A percentile compares a stretch with the other conserved stretches of the same genome.
These are phyloP conservation scores for Gortyna flavago DNA, from an alignment of 2,888 invertebrate genomes.

Conservation along the genomic window DNA sequence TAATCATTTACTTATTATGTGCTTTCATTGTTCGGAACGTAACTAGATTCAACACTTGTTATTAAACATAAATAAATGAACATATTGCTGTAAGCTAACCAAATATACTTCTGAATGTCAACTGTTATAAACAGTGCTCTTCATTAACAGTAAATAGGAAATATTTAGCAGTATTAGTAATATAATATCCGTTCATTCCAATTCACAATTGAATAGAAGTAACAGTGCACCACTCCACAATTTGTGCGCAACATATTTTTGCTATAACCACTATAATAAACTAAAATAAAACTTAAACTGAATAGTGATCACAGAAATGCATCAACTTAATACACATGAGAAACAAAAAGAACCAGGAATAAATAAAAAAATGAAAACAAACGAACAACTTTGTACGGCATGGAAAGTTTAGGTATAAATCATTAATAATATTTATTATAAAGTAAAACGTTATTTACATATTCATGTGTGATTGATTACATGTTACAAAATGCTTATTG, in stretches of 20 bases:
- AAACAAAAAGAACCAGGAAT: slow-evolving; percentile 75
- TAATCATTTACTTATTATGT: slow-evolving; percentile 24
- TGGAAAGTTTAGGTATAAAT: slow-evolving; percentile 64
- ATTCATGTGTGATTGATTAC: slow-evolving; percentile 73
- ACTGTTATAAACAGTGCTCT: slow-evolving; percentile 49
- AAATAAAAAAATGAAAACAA: slow-evolving; percentile 73
- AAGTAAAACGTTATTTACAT: slow-evolving; percentile 75
- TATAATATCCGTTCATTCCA: slow-evolving; percentile 50
- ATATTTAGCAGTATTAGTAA: slow-evolving; percentile 49
- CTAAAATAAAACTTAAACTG: slow-evolving; percentile 81
- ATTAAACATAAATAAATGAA: slow-evolving; percentile 52
- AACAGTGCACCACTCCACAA: slow-evolving; percentile 59
- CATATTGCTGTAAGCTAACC: slow-evolving; percentile 38
- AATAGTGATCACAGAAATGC: slow-evolving; percentile 88
- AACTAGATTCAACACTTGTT: slow-evolving; percentile 47
- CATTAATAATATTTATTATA: slow-evolving; percentile 46
- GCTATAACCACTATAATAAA: slow-evolving; percentile 72
- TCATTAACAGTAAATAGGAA: slow-evolving; percentile 45
- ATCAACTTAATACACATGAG: slow-evolving; percentile 78
- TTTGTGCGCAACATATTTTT: slow-evolving; percentile 79
- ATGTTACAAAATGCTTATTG: slow-evolving; percentile 86
- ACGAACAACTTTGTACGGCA: slow-evolving; percentile 76
- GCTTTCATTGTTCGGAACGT: slow-evolving; percentile 36
- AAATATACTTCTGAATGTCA: slow-evolving; percentile 42
- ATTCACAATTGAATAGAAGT: slow-evolving; percentile 58